Evolutionary conservation across 2,113 vertebrate species (phyloP).

Genomic region (Rafetus swinhoei): DNA sequence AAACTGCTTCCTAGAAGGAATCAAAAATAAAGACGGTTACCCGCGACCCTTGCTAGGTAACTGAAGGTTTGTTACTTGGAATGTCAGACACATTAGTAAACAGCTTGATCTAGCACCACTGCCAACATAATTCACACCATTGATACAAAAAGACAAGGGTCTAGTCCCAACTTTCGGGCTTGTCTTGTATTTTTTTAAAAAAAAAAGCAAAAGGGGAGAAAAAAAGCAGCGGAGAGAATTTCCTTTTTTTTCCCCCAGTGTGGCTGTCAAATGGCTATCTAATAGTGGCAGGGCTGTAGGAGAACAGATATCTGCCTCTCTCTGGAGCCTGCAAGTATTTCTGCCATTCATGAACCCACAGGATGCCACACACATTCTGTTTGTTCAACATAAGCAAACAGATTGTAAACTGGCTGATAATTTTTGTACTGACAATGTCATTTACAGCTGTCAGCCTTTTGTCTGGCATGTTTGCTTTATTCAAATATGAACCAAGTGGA

Average conservation of each 20-base stretch:
- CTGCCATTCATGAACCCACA: slow-evolving; percentile 94
- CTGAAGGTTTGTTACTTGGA: slow-evolving; percentile 84
- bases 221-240: slow-evolving; percentile 67
- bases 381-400: slow-evolving; percentile 99
- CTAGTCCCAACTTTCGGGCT: slow-evolving; percentile 73
- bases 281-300: slow-evolving; percentile 91
- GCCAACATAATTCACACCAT: slow-evolving; percentile 76
- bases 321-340: slow-evolving; percentile 88
- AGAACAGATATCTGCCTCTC: slow-evolving; percentile 92
- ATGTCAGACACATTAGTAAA: slow-evolving; percentile 78
- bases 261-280: slow-evolving; percentile 96
- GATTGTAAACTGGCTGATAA: slow-evolving; percentile 99
- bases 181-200: neutral
- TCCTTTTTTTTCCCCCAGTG: slow-evolving; percentile 81
- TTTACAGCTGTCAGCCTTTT: slow-evolving; percentile 99
- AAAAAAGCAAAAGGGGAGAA: slow-evolving; percentile 18
- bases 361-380: slow-evolving; percentile 99
- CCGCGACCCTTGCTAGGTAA: slow-evolving; percentile 84
- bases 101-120: slow-evolving; percentile 70
- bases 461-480: slow-evolving; percentile 99
- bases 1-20: slow-evolving; percentile 59
- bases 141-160: slow-evolving; percentile 65
- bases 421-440: slow-evolving; percentile 99
- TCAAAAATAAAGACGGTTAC: slow-evolving; percentile 74
- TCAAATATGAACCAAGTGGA: slow-evolving; percentile 99